These are phyloP conservation scores for Tinea trinotella DNA, from an alignment of 2,888 invertebrate species.

Conservation along the genomic window DNA sequence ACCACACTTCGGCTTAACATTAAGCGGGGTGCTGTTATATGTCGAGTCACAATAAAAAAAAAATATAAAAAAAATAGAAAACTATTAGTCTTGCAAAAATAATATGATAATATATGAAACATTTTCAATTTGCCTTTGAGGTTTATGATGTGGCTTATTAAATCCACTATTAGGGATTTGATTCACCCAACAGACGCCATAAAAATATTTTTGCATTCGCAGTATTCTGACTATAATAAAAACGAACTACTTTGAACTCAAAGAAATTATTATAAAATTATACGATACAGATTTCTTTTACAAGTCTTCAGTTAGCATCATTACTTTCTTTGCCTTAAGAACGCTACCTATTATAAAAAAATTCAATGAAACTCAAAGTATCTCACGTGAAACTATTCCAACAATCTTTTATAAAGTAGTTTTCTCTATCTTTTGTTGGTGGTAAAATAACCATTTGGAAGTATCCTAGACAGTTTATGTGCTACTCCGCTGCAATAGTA, in stretches of 20 bases:
- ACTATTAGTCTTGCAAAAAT: too few species aligned
- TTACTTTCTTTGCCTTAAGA: not conserved
- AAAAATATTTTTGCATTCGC: too few species aligned
- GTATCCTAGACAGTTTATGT: conserved; percentile 14
- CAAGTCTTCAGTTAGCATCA: not conserved
- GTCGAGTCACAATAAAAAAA: too few species aligned
- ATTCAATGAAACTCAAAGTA: not conserved
- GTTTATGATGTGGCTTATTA: too few species aligned
- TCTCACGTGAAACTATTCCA: conserved; percentile 15
- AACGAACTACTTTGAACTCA: not conserved
- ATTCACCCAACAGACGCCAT: too few species aligned
- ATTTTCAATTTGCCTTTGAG: too few species aligned
- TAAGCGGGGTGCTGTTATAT: too few species aligned
- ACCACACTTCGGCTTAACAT: too few species aligned
- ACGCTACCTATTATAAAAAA: conserved; percentile 1
- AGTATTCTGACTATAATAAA: too few species aligned
- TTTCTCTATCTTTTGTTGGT: conserved; percentile 13
- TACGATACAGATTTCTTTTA: not conserved
- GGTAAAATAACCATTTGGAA: conserved; percentile 16
- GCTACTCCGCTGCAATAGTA: conserved; percentile 33
- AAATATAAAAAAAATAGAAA: too few species aligned
- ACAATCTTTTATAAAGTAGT: conserved; percentile 17
- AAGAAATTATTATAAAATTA: not conserved
- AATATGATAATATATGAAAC: too few species aligned
- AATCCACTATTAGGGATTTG: too few species aligned